Evolutionary conservation across 64 coral and sea anemone genomes (phyloP), one percentile per base, ranked within the genome.

Genomic region (Actinia equina): DNA sequence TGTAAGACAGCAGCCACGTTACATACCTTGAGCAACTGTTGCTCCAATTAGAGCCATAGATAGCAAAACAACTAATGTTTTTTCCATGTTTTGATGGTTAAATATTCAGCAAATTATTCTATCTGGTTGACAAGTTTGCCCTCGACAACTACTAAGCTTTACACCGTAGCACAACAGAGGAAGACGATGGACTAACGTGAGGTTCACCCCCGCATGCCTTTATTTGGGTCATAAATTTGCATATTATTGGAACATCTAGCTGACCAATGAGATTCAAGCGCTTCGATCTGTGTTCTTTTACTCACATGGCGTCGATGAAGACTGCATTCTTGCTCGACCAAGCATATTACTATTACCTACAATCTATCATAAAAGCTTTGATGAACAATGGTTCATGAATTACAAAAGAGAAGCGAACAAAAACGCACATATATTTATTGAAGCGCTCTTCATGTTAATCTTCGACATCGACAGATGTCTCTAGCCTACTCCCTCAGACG

Each of bases 21-120:
- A 65, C 69, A 16, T 74, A 74, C 69, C 69, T 74, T 74, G 69
- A 30, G 69, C 69, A 74, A 74, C 69, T 74, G 69, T 30, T 74
- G 26, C 69, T 74, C 69, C 69, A 74, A 74, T 9, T 0, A 74
- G 23, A 41, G 69, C 69, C 69, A 74, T 74, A 74, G 26, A 74
- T 9, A 74, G 27, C 13, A 74, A 74, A 41, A 74, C 41, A 15
- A 74, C 13, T 13, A 41, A 30, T 74, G 11, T 30, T 74, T 30
- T 74, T 30, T 18, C 69, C 69, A 74, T 74, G n/a, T 74, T 74
- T 74, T 12, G 69, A 41, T 30, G 69, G 12, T 74, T 5, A 41
- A 37, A 10, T 74, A 74, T 14, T 2, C 69, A 74, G 25, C 10
- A 30, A 41, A 37, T 74, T 13, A 41, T 25, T 41, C 69, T 74